Percentiles rank a stretch among this genome's conserved stretches.
These are phyloP conservation scores for Chaetogeoica ovagalla DNA, from an alignment of 2,888 invertebrate genomes.

Conservation along the genomic window DNA sequence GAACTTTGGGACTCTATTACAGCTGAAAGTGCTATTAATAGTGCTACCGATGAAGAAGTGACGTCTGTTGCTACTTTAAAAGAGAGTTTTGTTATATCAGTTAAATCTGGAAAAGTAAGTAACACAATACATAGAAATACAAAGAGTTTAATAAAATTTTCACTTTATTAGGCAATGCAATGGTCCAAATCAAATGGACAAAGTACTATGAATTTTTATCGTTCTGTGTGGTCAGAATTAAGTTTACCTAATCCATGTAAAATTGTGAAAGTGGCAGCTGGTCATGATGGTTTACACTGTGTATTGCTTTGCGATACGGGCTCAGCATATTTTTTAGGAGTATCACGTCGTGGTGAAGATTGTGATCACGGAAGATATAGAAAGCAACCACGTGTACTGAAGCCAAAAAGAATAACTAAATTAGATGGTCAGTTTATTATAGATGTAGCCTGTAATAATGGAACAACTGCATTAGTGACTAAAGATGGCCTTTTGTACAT, in stretches of 20 bases:
- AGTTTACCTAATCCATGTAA: constrained; percentile 73
- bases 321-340: constrained; percentile 80
- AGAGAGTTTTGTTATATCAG: constrained; percentile 48
- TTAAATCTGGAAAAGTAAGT: constrained; percentile 48
- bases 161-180: constrained; percentile 55
- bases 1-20: constrained; percentile 48
- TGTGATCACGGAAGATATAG: constrained; percentile 75
- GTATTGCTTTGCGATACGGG: constrained; percentile 91
- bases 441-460: constrained; percentile 89
- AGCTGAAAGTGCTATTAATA: constrained; percentile 50
- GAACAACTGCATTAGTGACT: constrained; percentile 89
- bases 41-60: constrained; percentile 49
- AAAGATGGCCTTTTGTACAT: constrained; percentile 86
- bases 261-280: constrained; percentile 79
- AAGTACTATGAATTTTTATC: constrained; percentile 38
- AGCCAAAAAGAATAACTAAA: constrained; percentile 89
- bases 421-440: constrained; percentile 83
- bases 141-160: not conserved
- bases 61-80: constrained; percentile 41
- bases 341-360: constrained; percentile 89
- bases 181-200: constrained; percentile 56
- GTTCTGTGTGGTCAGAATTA: constrained; percentile 61
- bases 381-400: constrained; percentile 84
- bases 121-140: not conserved
- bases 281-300: constrained; percentile 92